phyloP scores from a whole-genome alignment of 53 echinoderm and acorn worm species.

The Glandiceps talaboti region DNA sequence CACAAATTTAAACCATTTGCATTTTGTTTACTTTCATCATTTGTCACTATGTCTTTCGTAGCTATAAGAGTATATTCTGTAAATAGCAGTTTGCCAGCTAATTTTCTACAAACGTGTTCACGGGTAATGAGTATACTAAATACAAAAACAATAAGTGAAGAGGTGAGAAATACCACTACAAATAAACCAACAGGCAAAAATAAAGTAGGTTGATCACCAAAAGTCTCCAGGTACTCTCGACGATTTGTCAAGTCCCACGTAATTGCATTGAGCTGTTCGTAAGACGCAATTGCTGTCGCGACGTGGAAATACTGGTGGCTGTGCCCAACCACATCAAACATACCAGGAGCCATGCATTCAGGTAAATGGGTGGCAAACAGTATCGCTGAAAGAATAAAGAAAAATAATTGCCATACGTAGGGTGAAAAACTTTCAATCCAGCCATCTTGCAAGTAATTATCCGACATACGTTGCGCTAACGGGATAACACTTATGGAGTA shows the following conservation, averaged over 20 bases:
- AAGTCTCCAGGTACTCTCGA: constrained; percentile 18
- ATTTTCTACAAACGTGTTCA: too few species aligned
- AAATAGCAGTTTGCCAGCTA: too few species aligned
- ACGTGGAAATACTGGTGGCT: constrained; percentile 87
- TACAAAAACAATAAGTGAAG: too few species aligned
- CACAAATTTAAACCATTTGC: too few species aligned
- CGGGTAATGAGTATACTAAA: too few species aligned
- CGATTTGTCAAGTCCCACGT: constrained; percentile 42
- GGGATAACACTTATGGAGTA: constrained; percentile 64
- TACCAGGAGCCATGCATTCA: constrained; percentile 63
- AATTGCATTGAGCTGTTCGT: constrained; percentile 45
- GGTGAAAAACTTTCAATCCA: constrained; percentile 19
- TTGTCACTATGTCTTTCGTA: too few species aligned
- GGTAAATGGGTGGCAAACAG: constrained; percentile 70
- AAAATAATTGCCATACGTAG: constrained; percentile 52
- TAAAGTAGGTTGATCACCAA: too few species aligned
- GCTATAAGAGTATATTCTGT: too few species aligned
- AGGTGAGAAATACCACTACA: too few species aligned
- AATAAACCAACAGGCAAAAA: too few species aligned
- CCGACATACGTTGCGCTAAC: constrained; percentile 45
- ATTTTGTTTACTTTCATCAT: too few species aligned
- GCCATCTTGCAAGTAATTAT: constrained; percentile 41
- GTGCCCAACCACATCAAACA: constrained; percentile 84
- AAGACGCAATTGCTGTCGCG: constrained; percentile 35
- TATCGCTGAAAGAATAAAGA: too few species aligned